These are phyloP conservation scores for Caenorhabditis drosophilae DNA, from an alignment of 2,888 invertebrate genomes.

Conservation along the genomic window DNA sequence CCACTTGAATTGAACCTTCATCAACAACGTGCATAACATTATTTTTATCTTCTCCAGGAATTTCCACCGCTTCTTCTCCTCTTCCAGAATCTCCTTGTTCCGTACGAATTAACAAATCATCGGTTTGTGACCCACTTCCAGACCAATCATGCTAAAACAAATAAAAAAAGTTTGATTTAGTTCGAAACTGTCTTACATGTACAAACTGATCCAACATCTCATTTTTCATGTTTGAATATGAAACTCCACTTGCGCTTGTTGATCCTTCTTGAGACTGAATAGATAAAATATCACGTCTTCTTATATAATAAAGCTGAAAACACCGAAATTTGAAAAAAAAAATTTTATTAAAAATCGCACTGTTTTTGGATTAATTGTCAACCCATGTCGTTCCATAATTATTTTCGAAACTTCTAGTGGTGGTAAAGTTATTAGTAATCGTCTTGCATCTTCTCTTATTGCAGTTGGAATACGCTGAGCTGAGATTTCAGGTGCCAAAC, in stretches of 20 bases:
- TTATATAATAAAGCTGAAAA: conserved; percentile 18
- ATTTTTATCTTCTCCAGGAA: background rate
- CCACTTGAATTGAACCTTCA: conserved; percentile 24
- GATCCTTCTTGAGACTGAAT: background rate
- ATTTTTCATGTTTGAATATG: conserved; percentile 12
- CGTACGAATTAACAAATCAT: conserved; percentile 3
- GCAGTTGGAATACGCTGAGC: conserved; percentile 32
- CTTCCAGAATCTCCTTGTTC: background rate
- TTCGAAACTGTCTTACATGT: too few species aligned
- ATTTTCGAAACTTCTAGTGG: conserved; percentile 31
- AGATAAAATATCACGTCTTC: conserved; percentile 19
- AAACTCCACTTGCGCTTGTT: conserved; percentile 2
- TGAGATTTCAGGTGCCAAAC: conserved; percentile 11
- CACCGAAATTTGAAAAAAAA: background rate
- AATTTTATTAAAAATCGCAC: conserved; percentile 6
- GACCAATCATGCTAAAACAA: conserved; percentile 8
- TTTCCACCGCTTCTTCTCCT: background rate
- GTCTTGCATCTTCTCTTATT: conserved; percentile 35
- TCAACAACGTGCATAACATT: conserved; percentile 5
- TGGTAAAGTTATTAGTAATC: conserved; percentile 16
- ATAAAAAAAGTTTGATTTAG: too few species aligned
- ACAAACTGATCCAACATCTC: conserved; percentile 11
- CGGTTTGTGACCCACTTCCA: conserved; percentile 1
- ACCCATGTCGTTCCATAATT: conserved; percentile 29
- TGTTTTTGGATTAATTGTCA: conserved; percentile 22